phyloP scores from a whole-genome alignment of 2,113 vertebrate species.

The Tetrax tetrax region DNA sequence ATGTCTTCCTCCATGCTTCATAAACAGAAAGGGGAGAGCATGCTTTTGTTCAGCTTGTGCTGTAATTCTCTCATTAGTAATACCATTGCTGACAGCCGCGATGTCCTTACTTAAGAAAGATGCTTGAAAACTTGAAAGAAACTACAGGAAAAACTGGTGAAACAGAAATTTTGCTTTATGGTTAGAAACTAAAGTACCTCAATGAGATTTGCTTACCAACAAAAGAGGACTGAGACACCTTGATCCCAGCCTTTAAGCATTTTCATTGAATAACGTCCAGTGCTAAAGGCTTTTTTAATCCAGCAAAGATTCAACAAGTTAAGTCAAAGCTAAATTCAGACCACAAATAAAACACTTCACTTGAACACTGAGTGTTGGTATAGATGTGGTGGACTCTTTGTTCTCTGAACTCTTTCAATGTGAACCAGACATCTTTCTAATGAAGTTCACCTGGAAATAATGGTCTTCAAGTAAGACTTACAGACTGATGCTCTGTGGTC shows the following conservation, averaged over 20 bases:
- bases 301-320: constrained; percentile 9
- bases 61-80: neutral
- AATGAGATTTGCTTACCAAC: neutral
- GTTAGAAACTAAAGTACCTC: constrained; percentile 17
- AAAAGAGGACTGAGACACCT: neutral
- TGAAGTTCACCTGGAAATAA: neutral
- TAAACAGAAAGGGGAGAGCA: neutral
- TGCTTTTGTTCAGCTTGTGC: neutral
- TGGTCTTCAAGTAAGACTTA: neutral
- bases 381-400: constrained; percentile 5
- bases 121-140: constrained; percentile 29
- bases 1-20: neutral
- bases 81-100: neutral
- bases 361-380: neutral
- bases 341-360: constrained; percentile 42
- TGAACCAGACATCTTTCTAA: neutral
- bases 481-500: neutral
- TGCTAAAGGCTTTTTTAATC: constrained; percentile 28
- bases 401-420: constrained; percentile 30
- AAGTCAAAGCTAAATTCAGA: constrained; percentile 39
- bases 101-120: neutral
- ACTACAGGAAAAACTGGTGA: constrained; percentile 25
- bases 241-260: constrained; percentile 2
- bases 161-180: neutral
- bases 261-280: constrained; percentile 24